These are phyloP conservation scores for Triplophysa bombifrons DNA, from an alignment of 2,797 vertebrate species.

Conservation along the genomic window DNA sequence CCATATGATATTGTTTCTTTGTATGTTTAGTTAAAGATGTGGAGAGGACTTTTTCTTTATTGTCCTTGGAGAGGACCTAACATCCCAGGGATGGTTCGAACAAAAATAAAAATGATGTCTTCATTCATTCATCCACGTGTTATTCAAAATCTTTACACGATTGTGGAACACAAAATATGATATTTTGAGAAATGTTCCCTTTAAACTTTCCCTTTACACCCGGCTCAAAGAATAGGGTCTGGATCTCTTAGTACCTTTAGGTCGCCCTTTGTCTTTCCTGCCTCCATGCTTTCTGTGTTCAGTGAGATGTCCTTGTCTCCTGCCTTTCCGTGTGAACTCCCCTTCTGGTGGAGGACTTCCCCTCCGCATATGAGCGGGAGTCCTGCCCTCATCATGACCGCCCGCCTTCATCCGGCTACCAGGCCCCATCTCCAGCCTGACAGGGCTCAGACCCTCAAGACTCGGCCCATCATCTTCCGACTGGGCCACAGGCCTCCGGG, in stretches of 20 bases:
- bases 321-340: constrained; percentile 72
- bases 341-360: constrained; percentile 79
- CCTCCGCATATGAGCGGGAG: constrained; percentile 64
- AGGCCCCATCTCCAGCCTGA: constrained; percentile 72
- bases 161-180: too few species aligned
- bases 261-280: constrained; percentile 81
- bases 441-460: constrained; percentile 74
- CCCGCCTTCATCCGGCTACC: constrained; percentile 59
- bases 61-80: too few species aligned
- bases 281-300: constrained; percentile 78
- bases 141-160: too few species aligned
- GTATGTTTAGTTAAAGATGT: too few species aligned
- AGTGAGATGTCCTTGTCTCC: constrained; percentile 66
- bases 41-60: too few species aligned
- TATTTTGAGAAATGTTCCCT: not conserved
- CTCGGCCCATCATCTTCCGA: constrained; percentile 70
- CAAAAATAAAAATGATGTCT: too few species aligned
- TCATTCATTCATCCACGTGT: too few species aligned
- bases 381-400: constrained; percentile 67
- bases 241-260: constrained; percentile 78
- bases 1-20: too few species aligned
- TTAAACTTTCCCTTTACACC: not conserved
- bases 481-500: constrained; percentile 62
- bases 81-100: too few species aligned
- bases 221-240: not conserved